phyloP scores from a whole-genome alignment of 2,888 invertebrate species.

The Pammene fasciana region DNA sequence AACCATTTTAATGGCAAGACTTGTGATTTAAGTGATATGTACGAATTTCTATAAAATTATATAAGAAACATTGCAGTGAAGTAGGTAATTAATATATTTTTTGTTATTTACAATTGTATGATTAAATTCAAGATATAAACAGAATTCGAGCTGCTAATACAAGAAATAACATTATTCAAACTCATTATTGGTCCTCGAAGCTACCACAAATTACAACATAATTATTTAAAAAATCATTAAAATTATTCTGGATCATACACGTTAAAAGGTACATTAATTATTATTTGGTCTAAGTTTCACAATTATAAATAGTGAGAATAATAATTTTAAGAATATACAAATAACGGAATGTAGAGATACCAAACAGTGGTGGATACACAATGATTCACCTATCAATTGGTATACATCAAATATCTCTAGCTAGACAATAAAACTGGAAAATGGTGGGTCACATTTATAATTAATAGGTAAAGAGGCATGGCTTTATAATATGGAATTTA shows the following conservation, averaged over 20 bases:
- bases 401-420: conserved; percentile 78
- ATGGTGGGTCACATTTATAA: conserved; percentile 81
- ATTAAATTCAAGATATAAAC: conserved; percentile 74
- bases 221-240: conserved; percentile 54
- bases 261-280: conserved; percentile 83
- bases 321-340: conserved; percentile 78
- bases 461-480: conserved; percentile 69
- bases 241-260: conserved; percentile 74
- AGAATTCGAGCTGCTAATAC: conserved; percentile 75
- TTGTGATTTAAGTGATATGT: conserved; percentile 45
- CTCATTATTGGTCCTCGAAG: conserved; percentile 80
- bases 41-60: conserved; percentile 46
- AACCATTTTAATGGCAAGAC: conserved; percentile 31
- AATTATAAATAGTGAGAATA: conserved; percentile 76
- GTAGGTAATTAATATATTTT: conserved; percentile 74
- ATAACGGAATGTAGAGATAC: conserved; percentile 83
- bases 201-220: conserved; percentile 77
- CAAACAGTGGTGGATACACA: conserved; percentile 67
- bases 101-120: conserved; percentile 80
- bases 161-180: conserved; percentile 72
- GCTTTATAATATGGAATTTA: conserved; percentile 76
- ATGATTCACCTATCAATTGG: conserved; percentile 67
- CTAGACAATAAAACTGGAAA: conserved; percentile 79
- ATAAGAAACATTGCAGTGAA: conserved; percentile 60
- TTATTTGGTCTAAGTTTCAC: conserved; percentile 84